Evolutionary conservation across 2,888 invertebrate species (phyloP).

Genomic region (Zelleria hepariella): DNA sequence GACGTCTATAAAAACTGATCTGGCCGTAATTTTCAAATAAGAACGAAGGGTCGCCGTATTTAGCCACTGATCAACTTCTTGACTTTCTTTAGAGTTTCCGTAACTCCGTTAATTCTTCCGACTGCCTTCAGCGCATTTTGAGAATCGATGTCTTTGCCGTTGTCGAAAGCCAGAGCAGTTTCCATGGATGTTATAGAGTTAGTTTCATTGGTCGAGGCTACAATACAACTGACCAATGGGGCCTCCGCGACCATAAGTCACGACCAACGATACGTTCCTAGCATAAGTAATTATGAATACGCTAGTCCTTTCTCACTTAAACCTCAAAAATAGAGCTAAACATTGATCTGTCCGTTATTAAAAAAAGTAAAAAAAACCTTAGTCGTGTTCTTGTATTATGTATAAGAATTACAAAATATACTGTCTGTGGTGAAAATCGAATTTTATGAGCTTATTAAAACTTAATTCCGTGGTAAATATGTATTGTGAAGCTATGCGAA

Average conservation of each 20-base stretch:
- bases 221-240: background rate
- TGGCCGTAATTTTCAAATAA: no score
- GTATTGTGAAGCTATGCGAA: conserved; percentile 18
- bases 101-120: no score
- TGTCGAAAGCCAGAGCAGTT: no score
- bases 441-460: conserved; percentile 70
- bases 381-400: conserved; percentile 33
- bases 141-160: no score
- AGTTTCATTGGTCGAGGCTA: no score
- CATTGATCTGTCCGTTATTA: conserved; percentile 61
- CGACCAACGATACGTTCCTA: background rate
- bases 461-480: conserved; percentile 49
- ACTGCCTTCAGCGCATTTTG: no score
- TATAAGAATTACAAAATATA: conserved; percentile 46
- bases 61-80: no score
- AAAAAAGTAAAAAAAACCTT: conserved; percentile 22
- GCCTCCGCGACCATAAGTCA: background rate
- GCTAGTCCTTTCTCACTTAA: conserved; percentile 61
- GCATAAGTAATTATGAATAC: conserved; percentile 16
- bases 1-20: no score
- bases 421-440: conserved; percentile 69
- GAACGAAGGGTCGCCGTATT: no score
- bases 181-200: no score
- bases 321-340: conserved; percentile 18
- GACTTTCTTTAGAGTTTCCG: no score